A percentile compares a stretch with the other conserved stretches of the same genome.
Conservation (phyloP, 2,888 invertebrate genomes). For the Lasioglossum marginatum region DNA sequence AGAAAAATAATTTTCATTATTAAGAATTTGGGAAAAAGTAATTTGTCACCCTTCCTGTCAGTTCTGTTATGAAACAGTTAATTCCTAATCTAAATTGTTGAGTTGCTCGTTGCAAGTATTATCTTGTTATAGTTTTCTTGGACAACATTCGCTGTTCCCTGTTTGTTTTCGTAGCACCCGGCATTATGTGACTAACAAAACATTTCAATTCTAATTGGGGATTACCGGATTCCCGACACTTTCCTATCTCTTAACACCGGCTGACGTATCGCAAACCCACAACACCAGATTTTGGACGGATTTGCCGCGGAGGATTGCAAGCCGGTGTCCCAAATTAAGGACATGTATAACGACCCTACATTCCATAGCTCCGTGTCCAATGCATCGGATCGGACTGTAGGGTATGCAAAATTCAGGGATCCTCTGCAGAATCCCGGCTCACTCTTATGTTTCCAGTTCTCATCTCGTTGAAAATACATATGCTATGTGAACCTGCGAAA, state of each 20-base stretch:
- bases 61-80: background rate
- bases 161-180: background rate
- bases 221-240: background rate
- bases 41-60: background rate
- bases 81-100: background rate
- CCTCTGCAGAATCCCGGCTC: background rate
- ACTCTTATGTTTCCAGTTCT: slow-evolving; percentile 1
- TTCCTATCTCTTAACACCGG: background rate
- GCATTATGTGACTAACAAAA: background rate
- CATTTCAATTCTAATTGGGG: background rate
- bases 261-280: slow-evolving; percentile 2
- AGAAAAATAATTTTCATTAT: background rate
- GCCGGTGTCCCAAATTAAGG: slow-evolving; percentile 12
- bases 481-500: background rate
- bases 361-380: slow-evolving; percentile 3
- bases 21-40: background rate
- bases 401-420: slow-evolving; percentile 13
- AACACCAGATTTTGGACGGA: slow-evolving; percentile 18
- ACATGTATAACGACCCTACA: slow-evolving; percentile 13
- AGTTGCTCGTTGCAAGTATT: background rate
- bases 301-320: background rate
- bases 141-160: background rate
- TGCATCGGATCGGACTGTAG: background rate
- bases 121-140: background rate
- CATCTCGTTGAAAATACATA: background rate